These are phyloP conservation scores for Mirza zaza DNA, from an alignment of 2,113 vertebrate species.

Conservation along the genomic window DNA sequence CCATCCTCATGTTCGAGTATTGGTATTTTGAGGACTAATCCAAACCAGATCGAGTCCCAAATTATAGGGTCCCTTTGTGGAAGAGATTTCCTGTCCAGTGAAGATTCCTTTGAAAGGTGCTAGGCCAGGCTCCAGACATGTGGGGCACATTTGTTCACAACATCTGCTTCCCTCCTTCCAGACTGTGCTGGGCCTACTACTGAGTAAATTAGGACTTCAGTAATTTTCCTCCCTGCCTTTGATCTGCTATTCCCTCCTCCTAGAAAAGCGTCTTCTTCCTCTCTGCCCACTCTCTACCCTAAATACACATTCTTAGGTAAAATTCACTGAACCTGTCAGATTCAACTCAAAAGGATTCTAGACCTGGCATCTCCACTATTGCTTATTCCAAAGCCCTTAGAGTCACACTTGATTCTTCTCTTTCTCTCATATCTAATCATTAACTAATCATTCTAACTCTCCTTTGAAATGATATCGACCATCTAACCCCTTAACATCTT, in stretches of 20 bases:
- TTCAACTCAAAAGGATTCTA: neutral
- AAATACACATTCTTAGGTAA: neutral
- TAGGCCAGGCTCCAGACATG: neutral
- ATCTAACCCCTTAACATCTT: conserved; percentile 50
- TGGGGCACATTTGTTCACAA: neutral
- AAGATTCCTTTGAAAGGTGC: neutral
- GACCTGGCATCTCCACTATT: neutral
- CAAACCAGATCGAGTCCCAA: neutral
- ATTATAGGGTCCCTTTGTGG: neutral
- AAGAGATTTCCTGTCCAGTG: neutral
- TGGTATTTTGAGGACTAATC: neutral
- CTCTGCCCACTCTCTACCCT: neutral
- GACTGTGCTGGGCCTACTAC: neutral
- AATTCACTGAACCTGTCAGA: neutral
- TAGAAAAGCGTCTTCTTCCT: neutral
- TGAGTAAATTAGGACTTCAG: neutral
- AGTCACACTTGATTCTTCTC: conserved; percentile 13
- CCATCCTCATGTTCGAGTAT: neutral
- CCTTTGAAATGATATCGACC: conserved; percentile 49
- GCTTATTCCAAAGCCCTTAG: neutral
- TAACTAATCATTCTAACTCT: conserved; percentile 24
- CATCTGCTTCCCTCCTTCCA: neutral
- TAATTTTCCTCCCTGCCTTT: neutral
- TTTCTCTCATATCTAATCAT: conserved; percentile 35
- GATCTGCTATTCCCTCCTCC: neutral